A percentile compares a stretch with the other conserved stretches of the same genome.
These are phyloP conservation scores for Otus sunia DNA, from an alignment of 2,113 vertebrate genomes.

Conservation along the genomic window DNA sequence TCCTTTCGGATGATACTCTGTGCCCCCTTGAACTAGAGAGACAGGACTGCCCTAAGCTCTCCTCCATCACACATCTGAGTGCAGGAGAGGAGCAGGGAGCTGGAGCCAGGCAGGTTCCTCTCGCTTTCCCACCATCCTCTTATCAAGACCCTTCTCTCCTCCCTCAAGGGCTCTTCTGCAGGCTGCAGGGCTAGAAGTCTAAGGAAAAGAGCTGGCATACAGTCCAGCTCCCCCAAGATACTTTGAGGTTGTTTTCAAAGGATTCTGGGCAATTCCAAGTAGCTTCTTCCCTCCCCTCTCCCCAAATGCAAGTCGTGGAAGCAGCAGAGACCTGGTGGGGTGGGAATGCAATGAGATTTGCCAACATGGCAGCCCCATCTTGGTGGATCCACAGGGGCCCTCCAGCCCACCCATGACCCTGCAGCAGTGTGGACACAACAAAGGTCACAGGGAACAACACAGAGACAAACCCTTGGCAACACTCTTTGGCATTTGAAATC, in stretches of 20 bases:
- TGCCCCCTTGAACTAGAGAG: not conserved
- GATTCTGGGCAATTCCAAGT: not conserved
- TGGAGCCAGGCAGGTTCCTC: not conserved
- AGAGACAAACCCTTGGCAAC: not conserved
- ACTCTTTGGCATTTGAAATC: not conserved
- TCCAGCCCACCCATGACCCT: not conserved
- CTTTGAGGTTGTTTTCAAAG: not conserved
- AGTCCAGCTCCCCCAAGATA: not conserved
- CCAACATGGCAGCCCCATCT: fast-evolving
- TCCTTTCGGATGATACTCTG: not conserved
- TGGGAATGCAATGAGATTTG: not conserved
- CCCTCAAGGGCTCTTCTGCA: not conserved
- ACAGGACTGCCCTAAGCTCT: not conserved
- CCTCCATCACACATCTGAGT: not conserved
- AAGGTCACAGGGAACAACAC: not conserved
- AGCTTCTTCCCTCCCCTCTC: not conserved
- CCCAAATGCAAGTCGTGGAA: not conserved
- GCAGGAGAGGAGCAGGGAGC: not conserved
- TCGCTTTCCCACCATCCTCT: not conserved
- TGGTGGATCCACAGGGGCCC: too few relatives aligned
- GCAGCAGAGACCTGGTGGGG: not conserved
- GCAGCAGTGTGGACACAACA: not conserved
- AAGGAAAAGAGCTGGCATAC: not conserved
- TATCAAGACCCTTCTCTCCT: not conserved
- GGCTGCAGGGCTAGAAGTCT: not conserved